phyloP scores from a whole-genome alignment of 2,888 invertebrate species.

The Orthosia cruda region DNA sequence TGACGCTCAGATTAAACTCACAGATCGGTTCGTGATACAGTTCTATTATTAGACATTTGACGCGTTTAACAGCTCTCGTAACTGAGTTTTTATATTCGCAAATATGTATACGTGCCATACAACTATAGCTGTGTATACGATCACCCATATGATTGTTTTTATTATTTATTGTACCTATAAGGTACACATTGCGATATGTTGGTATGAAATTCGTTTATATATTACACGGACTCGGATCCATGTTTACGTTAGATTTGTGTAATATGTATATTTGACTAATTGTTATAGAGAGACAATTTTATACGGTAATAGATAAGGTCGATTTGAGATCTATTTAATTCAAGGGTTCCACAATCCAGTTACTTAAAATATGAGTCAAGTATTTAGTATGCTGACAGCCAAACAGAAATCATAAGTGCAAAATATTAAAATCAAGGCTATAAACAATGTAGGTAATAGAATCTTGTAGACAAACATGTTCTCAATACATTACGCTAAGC shows the following conservation, averaged over 20 bases:
- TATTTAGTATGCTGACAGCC: neutral
- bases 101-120: conserved; percentile 8
- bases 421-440: conserved; percentile 31
- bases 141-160: neutral
- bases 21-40: conserved; percentile 42
- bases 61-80: conserved; percentile 44
- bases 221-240: neutral
- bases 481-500: conserved; percentile 30
- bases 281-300: neutral
- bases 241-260: neutral
- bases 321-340: neutral
- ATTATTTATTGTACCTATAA: neutral
- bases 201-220: neutral
- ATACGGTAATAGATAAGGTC: conserved; percentile 6
- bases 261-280: neutral
- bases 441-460: conserved; percentile 39
- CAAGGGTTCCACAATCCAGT: neutral
- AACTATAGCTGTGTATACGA: conserved; percentile 1
- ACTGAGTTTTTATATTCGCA: conserved; percentile 30
- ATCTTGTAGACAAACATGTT: conserved; percentile 40
- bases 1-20: conserved; percentile 49
- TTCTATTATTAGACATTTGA: conserved; percentile 55
- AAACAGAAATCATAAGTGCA: conserved; percentile 18
- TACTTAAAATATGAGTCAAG: conserved; percentile 13
- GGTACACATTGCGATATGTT: neutral